Evolutionary conservation across 2,113 vertebrate species (phyloP).

Genomic region (Platycercus adscitus): DNA sequence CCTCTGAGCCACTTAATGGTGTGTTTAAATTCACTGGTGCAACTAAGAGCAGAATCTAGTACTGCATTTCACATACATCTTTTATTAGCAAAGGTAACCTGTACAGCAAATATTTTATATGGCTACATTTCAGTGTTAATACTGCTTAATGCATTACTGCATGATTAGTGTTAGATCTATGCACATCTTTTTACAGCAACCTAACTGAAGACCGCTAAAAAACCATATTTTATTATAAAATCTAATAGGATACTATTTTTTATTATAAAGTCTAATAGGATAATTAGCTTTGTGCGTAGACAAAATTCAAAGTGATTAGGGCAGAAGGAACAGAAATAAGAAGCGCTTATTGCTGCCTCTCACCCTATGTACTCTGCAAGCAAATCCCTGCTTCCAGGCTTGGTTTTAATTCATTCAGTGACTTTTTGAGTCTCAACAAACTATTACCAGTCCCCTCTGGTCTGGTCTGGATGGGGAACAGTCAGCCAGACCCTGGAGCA

Average conservation of each 20-base stretch:
- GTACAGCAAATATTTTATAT: background rate
- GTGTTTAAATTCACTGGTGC: background rate
- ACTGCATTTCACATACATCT: background rate
- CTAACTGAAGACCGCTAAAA: background rate
- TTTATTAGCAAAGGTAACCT: background rate
- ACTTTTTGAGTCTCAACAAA: background rate
- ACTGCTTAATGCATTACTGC: background rate
- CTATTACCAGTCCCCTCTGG: background rate
- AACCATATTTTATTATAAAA: background rate
- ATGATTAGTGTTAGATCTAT: background rate
- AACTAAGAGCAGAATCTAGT: background rate
- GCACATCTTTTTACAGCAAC: background rate
- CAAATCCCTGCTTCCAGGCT: background rate
- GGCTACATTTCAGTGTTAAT: background rate
- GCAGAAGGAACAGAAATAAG: background rate
- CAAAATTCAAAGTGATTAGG: background rate
- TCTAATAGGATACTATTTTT: background rate
- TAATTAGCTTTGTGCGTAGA: background rate
- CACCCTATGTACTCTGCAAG: background rate
- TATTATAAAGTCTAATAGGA: background rate
- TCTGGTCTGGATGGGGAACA: background rate
- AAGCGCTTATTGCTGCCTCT: background rate
- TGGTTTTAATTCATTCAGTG: background rate
- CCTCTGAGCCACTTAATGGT: background rate
- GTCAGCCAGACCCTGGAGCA: background rate